Evolutionary conservation across 2,797 vertebrate genomes (phyloP).

Genomic region (Acanthis flammea): DNA sequence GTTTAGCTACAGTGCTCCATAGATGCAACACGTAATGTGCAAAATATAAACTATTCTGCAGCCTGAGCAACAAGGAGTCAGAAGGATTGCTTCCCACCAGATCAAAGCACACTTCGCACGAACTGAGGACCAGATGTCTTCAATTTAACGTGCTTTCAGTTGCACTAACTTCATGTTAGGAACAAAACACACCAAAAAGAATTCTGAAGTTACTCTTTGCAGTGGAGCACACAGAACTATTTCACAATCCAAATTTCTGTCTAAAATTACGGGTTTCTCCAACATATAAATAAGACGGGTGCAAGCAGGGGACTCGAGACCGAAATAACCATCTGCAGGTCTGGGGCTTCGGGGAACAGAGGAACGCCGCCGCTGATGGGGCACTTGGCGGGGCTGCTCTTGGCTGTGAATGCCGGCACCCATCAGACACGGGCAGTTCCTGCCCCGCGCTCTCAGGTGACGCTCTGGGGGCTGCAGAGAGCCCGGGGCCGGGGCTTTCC

Average conservation of each 20-base stretch:
- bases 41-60: neutral
- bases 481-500: neutral
- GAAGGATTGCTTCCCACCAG: neutral
- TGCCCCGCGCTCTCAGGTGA: neutral
- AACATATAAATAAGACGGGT: neutral
- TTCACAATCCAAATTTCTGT: slow-evolving; percentile 25
- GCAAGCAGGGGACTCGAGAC: neutral
- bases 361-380: neutral
- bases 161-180: neutral
- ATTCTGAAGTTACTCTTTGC: neutral
- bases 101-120: neutral
- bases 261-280: neutral
- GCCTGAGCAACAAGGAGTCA: neutral
- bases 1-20: neutral
- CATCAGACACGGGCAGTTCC: neutral
- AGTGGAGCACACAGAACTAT: neutral
- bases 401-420: fast-evolving
- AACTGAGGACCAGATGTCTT: slow-evolving; percentile 29
- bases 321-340: neutral
- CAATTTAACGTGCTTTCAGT: slow-evolving; percentile 15
- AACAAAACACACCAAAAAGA: neutral
- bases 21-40: neutral
- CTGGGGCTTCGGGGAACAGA: too few relatives aligned
- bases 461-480: neutral
- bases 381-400: neutral